Conservation (phyloP, 2,888 invertebrate species). For the Drosophila longiperda region DNA sequence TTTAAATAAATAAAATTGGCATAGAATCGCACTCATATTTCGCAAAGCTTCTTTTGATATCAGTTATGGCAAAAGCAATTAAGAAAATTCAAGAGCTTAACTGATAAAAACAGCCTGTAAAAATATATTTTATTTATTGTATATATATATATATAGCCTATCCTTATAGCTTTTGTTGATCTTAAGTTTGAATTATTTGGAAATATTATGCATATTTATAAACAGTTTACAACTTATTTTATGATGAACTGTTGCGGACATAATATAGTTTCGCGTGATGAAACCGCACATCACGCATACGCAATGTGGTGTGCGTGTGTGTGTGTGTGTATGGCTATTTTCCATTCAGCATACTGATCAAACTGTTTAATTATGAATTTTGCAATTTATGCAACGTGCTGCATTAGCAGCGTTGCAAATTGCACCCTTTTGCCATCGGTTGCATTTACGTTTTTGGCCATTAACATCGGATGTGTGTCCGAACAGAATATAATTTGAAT, state of each 20-base stretch:
- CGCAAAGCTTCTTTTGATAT: neutral
- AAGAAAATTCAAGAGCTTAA: neutral
- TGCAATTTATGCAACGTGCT: conserved; percentile 58
- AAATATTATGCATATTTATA: neutral
- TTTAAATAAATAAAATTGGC: neutral
- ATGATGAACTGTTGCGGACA: neutral
- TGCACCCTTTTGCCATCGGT: conserved; percentile 21
- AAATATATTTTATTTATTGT: neutral
- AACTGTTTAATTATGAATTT: conserved; percentile 67
- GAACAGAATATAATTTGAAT: conserved; percentile 62
- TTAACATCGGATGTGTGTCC: conserved; percentile 41
- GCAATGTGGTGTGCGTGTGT: neutral
- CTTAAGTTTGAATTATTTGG: neutral
- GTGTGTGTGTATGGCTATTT: neutral
- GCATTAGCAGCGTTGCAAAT: conserved; percentile 54
- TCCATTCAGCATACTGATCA: neutral
- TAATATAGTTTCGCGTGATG: neutral
- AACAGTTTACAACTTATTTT: neutral
- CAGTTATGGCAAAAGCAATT: neutral
- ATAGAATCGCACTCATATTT: neutral
- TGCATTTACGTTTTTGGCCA: conserved; percentile 43
- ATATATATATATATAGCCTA: no score
- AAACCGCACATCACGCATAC: conserved; percentile 17
- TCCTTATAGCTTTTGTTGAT: neutral
- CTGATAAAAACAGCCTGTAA: neutral